A percentile compares a stretch with the other conserved stretches of the same genome.
Evolutionary conservation across 1,140 invertebrate species (phyloP).

Genomic region (Teleopsis dalmanni): DNA sequence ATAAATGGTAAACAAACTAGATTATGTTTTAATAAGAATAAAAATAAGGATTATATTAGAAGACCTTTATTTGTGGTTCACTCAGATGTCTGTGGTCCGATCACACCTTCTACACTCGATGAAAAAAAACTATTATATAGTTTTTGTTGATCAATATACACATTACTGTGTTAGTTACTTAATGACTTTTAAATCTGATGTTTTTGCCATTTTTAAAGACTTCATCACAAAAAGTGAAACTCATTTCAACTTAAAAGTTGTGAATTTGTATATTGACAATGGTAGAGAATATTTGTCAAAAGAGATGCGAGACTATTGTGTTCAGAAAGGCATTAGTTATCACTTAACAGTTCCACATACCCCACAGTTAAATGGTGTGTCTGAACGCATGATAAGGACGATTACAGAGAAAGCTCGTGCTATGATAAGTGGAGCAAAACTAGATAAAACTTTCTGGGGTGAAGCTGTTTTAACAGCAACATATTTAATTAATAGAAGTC

Average conservation of each 20-base stretch:
- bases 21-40: constrained; percentile 37
- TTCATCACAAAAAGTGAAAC: constrained; percentile 34
- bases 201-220: constrained; percentile 37
- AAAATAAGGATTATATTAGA: constrained; percentile 30
- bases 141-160: constrained; percentile 16
- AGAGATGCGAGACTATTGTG: constrained; percentile 39
- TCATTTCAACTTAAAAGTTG: constrained; percentile 39
- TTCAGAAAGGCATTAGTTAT: constrained; percentile 44
- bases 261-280: constrained; percentile 26
- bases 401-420: constrained; percentile 43
- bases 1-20: constrained; percentile 45
- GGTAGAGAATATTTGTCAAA: constrained; percentile 13
- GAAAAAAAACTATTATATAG: constrained; percentile 26
- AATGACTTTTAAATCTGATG: constrained; percentile 31
- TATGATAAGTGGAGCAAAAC: constrained; percentile 34
- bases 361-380: constrained; percentile 48
- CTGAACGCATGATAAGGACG: constrained; percentile 45
- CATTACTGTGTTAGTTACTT: constrained; percentile 21
- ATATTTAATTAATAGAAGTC: constrained; percentile 45
- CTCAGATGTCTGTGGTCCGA: constrained; percentile 45
- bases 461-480: constrained; percentile 39
- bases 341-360: constrained; percentile 45
- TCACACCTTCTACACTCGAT: constrained; percentile 33
- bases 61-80: constrained; percentile 42
- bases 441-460: constrained; percentile 37